Evolutionary conservation across 2,113 vertebrate genomes (phyloP).

Genomic region (Steatornis caripensis): DNA sequence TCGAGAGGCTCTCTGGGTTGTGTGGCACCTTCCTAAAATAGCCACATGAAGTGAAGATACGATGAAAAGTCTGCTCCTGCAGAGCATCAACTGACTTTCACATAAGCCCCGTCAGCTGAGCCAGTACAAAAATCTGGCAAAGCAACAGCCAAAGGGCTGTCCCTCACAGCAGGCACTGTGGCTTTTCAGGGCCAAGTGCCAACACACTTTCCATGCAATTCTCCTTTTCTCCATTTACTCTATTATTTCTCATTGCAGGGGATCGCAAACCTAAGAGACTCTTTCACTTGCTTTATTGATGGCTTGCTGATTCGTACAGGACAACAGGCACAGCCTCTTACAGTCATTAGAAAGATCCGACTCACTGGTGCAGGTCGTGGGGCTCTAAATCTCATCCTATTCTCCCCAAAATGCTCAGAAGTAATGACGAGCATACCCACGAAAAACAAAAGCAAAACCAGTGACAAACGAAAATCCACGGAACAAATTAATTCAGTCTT

Average conservation of each 20-base stretch:
- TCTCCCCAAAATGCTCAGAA: background rate
- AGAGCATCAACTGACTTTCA: slow-evolving; percentile 42
- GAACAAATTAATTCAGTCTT: background rate
- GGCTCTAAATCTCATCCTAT: background rate
- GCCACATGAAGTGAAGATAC: background rate
- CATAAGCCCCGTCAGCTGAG: slow-evolving; percentile 34
- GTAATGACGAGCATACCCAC: background rate
- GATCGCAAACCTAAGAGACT: background rate
- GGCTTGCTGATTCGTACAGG: background rate
- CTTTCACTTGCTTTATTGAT: background rate
- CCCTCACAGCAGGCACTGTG: background rate
- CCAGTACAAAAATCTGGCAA: slow-evolving; percentile 30
- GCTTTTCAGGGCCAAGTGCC: background rate
- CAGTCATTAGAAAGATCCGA: background rate
- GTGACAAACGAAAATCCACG: background rate
- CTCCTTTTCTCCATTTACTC: background rate
- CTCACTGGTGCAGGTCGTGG: rapidly evolving
- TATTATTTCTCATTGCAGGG: background rate
- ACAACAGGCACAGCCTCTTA: background rate
- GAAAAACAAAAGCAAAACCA: background rate
- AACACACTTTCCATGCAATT: background rate
- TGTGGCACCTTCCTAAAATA: slow-evolving; percentile 51
- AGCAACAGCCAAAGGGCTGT: background rate
- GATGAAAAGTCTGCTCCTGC: background rate
- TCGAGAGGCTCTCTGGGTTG: background rate